Base-by-base conservation (phyloP, 1,140 invertebrate species). In the Cylas formicarius region DNA sequence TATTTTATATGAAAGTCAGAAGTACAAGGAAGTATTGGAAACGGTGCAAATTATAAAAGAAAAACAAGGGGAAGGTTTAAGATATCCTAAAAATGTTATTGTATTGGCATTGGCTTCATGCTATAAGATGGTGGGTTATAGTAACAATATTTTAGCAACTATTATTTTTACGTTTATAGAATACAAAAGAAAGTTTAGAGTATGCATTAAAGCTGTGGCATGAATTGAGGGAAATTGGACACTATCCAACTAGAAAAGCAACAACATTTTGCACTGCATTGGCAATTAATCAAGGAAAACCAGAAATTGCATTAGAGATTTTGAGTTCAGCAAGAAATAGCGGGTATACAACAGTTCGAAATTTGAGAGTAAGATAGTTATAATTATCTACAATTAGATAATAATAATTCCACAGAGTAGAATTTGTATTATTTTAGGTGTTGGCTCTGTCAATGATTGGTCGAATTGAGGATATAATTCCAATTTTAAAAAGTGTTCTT, bases 71-170 rank as follows among this genome's bases (percentile, higher is more conserved):
- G 67, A 74, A 44, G 77, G 75, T 52, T 65, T 66, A 2, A 75
- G 75, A 41, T 83, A 72, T 62, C 83, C 83, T 2, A 78, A 75
- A 56, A 81, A 84, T 66, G 65, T 71, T 26, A 60, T 82, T 4
- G 70, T 81, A 17, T 56, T 90, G 16, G 67, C 74, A 17, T 56
- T 81, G 32, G 84, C 77, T 35, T 73, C 82, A 16, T 86, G 80
- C 62, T 86, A 84, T 57, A 85, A 85, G 75, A 61, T 84, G 67
- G 85, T 87, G 70, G 72, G 56, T 61, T 56, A 39, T 37, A 18
- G n/a, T 18, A 29, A n/a, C 5, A 28, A 18, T 14, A 4, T 13
- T 42, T 42, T 36, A 18, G 21, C 13, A 19, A 1, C 11, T 8
- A n/a, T n/a, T n/a, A n/a, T n/a, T n/a, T n/a, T n/a, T n/a, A n/a